Percentiles rank a stretch among this genome's conserved stretches.
Conservation (phyloP, 2,797 vertebrate species). For the Brachyrhaphis roseni region DNA sequence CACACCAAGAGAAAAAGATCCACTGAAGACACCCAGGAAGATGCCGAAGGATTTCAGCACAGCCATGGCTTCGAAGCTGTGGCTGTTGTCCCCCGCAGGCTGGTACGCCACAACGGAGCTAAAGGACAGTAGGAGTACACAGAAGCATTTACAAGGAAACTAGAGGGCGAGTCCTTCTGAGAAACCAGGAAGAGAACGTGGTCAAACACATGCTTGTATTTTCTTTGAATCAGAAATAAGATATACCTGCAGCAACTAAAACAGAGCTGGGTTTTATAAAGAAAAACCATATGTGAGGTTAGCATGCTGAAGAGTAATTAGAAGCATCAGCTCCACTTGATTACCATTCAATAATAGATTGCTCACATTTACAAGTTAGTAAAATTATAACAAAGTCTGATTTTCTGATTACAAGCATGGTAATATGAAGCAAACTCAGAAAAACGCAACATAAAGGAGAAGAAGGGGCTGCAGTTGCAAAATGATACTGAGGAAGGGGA, state of each 20-base stretch:
- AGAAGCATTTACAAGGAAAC: constrained; percentile 21
- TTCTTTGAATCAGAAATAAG: constrained; percentile 19
- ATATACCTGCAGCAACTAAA: constrained; percentile 16
- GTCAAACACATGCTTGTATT: constrained; percentile 41
- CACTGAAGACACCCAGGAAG: constrained; percentile 95
- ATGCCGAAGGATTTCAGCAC: constrained; percentile 94
- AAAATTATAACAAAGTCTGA: background rate
- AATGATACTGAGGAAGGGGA: constrained; percentile 10
- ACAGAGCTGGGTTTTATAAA: constrained; percentile 50
- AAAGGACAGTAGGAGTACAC: constrained; percentile 26
- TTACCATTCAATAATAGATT: constrained; percentile 4
- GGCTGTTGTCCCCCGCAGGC: constrained; percentile 92
- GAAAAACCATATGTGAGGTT: constrained; percentile 16
- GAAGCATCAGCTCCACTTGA: constrained; percentile 1
- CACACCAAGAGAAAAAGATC: constrained; percentile 94
- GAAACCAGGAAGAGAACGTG: constrained; percentile 15
- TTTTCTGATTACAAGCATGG: constrained; percentile 39
- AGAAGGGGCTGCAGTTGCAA: constrained; percentile 12
- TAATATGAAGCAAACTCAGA: constrained; percentile 13
- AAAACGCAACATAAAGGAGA: background rate
- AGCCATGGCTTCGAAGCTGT: constrained; percentile 93
- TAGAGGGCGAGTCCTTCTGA: constrained; percentile 1
- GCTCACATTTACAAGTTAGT: background rate
- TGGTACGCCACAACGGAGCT: constrained; percentile 96
- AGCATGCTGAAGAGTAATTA: constrained; percentile 30